These are phyloP conservation scores for Cyclophora albipunctata DNA, from an alignment of 2,888 invertebrate species.

Conservation along the genomic window DNA sequence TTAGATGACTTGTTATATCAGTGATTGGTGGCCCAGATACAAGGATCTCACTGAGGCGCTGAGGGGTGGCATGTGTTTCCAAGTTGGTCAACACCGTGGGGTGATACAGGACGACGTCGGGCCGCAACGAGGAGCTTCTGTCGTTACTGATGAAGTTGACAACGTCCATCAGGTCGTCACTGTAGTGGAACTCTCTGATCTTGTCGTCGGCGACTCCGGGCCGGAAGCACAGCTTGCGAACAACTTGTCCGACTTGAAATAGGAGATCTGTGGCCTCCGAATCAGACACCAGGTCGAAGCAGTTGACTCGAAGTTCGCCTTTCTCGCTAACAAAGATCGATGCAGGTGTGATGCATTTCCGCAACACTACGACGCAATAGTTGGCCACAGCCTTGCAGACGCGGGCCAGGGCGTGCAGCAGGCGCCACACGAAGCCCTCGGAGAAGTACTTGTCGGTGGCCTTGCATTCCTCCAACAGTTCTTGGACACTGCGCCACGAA, in stretches of 20 bases:
- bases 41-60: constrained; percentile 41
- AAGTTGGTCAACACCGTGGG: constrained; percentile 63
- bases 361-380: constrained; percentile 40
- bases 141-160: constrained; percentile 50
- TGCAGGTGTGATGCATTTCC: constrained; percentile 42
- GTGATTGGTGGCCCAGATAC: constrained; percentile 26
- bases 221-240: constrained; percentile 38
- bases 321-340: constrained; percentile 50
- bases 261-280: constrained; percentile 25
- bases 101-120: constrained; percentile 62
- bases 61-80: constrained; percentile 35
- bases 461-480: constrained; percentile 46
- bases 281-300: constrained; percentile 42
- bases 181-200: constrained; percentile 43
- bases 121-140: constrained; percentile 41
- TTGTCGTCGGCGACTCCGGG: constrained; percentile 25
- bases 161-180: constrained; percentile 55
- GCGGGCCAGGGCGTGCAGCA: constrained; percentile 54
- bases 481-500: constrained; percentile 54
- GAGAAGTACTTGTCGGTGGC: constrained; percentile 44
- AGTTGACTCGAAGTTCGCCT: constrained; percentile 55
- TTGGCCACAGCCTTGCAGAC: constrained; percentile 43
- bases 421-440: constrained; percentile 60
- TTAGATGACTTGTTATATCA: constrained; percentile 34
- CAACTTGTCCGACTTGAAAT: constrained; percentile 49